A percentile compares a stretch with the other conserved stretches of the same genome.
These are phyloP conservation scores for Notospermus geniculatus DNA, from an alignment of 1,140 invertebrate species.

Conservation along the genomic window DNA sequence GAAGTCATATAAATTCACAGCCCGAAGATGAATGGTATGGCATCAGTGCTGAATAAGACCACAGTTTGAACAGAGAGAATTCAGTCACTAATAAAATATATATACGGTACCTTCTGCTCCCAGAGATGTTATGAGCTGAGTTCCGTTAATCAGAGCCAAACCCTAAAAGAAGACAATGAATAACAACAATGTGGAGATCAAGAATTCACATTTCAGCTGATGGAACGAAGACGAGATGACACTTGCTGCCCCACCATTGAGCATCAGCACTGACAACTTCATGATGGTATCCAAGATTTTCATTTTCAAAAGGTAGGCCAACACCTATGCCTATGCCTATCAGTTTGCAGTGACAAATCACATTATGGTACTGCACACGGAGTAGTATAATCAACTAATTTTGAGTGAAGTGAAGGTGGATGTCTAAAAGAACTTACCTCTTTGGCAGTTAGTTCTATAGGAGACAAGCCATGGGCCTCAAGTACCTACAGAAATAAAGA, in stretches of 20 bases:
- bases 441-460: constrained; percentile 66
- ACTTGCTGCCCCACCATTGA: neutral
- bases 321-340: no score
- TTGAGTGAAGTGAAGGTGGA: no score
- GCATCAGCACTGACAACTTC: neutral
- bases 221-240: neutral
- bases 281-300: no score
- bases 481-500: constrained; percentile 56
- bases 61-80: neutral
- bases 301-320: no score
- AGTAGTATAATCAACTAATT: no score
- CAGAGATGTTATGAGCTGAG: constrained; percentile 71
- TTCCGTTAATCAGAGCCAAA: constrained; percentile 73
- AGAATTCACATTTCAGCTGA: neutral
- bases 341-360: no score
- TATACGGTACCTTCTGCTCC: constrained; percentile 63
- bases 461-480: constrained; percentile 62
- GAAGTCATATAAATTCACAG: neutral
- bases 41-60: no score
- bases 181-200: neutral
- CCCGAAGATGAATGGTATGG: no score
- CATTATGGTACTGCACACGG: no score
- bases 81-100: neutral
- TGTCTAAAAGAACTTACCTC: constrained; percentile 58
- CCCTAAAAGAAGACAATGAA: constrained; percentile 57